Percentiles rank a stretch among this genome's conserved stretches.
These are phyloP conservation scores for Nicator chloris DNA, from an alignment of 2,113 vertebrate genomes.

Conservation along the genomic window DNA sequence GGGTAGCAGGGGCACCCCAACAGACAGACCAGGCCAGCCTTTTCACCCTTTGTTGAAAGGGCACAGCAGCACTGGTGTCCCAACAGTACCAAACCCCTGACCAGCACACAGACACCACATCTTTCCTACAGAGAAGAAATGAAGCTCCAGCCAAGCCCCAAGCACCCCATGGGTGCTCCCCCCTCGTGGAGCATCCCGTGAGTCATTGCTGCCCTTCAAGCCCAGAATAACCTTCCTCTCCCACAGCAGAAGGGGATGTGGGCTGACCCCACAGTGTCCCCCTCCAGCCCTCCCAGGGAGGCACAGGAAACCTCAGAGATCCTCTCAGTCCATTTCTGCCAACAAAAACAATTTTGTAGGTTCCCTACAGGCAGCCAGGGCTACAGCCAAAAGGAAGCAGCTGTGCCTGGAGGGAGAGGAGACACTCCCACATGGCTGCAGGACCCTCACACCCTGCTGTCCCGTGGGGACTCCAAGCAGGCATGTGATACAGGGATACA, in stretches of 20 bases:
- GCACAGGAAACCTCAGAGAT: background rate
- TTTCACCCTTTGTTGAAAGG: background rate
- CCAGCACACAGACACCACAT: background rate
- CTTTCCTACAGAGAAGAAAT: background rate
- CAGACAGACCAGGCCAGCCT: background rate
- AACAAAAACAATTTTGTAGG: background rate
- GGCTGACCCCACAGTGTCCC: fast-evolving
- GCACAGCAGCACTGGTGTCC: background rate
- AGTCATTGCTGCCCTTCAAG: background rate
- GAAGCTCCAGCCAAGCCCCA: background rate
- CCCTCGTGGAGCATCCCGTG: fast-evolving
- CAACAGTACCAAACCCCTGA: background rate
- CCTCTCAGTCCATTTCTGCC: background rate
- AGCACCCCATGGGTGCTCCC: background rate
- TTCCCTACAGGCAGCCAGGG: background rate
- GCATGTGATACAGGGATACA: fast-evolving
- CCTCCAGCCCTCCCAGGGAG: background rate
- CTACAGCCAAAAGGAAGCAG: background rate
- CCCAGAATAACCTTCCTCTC: background rate
- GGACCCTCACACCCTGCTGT: fast-evolving
- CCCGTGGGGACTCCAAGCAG: fast-evolving
- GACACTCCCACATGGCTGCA: background rate
- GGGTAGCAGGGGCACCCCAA: background rate
- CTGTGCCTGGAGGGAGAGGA: background rate
- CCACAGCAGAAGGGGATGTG: background rate